A percentile compares a stretch with the other conserved stretches of the same genome.
Evolutionary conservation across 2,797 vertebrate genomes (phyloP).

Genomic region (Enteromius unitaeniatus): DNA sequence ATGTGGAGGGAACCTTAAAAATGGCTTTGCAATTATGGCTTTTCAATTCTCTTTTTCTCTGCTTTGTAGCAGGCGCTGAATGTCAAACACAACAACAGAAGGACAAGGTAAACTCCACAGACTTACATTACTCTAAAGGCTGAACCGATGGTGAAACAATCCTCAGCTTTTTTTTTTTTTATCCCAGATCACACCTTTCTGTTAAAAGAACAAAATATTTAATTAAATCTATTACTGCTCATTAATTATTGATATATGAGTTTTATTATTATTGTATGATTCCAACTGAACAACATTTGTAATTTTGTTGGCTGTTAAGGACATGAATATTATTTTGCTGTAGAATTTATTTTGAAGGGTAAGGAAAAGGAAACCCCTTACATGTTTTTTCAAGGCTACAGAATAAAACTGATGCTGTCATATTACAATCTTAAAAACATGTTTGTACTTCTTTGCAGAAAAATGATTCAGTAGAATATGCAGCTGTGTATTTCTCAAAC

Average conservation of each 20-base stretch:
- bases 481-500: conserved; percentile 7
- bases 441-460: conserved; percentile 18
- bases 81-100: not conserved
- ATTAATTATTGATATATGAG: not conserved
- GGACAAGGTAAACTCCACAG: conserved; percentile 13
- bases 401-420: not conserved
- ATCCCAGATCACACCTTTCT: not conserved
- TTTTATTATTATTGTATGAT: not conserved
- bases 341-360: not conserved
- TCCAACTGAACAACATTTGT: not conserved
- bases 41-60: not conserved
- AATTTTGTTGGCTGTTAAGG: not conserved
- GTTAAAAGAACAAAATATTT: not conserved
- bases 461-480: conserved; percentile 9
- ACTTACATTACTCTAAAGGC: not conserved
- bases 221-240: not conserved
- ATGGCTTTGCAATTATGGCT: not conserved
- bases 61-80: not conserved
- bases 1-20: not conserved
- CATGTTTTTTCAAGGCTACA: not conserved
- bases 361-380: not conserved
- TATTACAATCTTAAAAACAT: not conserved
- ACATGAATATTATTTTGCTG: not conserved
- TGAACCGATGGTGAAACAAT: no score
- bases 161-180: not conserved